phyloP scores from a whole-genome alignment of 2,113 vertebrate genomes.

The Rhagologus leucostigma region DNA sequence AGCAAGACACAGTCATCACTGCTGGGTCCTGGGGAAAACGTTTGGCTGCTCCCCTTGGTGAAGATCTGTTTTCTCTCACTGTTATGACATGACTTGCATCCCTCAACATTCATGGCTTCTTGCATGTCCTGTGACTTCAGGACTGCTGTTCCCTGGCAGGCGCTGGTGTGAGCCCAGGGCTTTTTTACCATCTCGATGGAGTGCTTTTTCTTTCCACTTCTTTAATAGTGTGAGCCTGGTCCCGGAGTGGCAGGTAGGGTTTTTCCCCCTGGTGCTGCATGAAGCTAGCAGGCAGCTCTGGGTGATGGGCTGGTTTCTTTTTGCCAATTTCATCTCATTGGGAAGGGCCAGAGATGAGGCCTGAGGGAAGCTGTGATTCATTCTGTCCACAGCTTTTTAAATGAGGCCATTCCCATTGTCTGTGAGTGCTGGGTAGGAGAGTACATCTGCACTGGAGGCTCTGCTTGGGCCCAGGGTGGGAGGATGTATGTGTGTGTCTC shows the following conservation, averaged over 20 bases:
- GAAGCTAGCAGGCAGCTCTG: not conserved
- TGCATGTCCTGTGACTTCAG: not conserved
- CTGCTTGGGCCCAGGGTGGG: not conserved
- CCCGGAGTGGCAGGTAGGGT: not conserved
- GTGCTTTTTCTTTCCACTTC: not conserved
- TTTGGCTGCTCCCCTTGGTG: not conserved
- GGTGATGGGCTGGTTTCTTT: not conserved
- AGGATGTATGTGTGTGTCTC: not conserved
- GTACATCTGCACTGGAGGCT: not conserved
- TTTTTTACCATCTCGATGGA: not conserved
- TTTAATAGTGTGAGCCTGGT: not conserved
- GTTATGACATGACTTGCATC: not conserved
- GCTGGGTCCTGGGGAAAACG: rapidly evolving
- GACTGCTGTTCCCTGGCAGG: not conserved
- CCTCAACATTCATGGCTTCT: rapidly evolving
- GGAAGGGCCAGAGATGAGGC: not conserved
- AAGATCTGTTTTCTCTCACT: not conserved
- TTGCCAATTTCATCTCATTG: not conserved
- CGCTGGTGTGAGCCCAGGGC: not conserved
- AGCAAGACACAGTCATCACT: not conserved
- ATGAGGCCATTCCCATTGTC: not conserved
- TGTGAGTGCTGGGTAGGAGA: not conserved
- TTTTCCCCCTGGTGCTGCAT: not conserved
- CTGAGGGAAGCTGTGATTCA: not conserved
- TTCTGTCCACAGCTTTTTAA: conserved; percentile 6